These are phyloP conservation scores for Oryzias celebensis DNA, from an alignment of 2,113 vertebrate genomes.

Conservation along the genomic window DNA sequence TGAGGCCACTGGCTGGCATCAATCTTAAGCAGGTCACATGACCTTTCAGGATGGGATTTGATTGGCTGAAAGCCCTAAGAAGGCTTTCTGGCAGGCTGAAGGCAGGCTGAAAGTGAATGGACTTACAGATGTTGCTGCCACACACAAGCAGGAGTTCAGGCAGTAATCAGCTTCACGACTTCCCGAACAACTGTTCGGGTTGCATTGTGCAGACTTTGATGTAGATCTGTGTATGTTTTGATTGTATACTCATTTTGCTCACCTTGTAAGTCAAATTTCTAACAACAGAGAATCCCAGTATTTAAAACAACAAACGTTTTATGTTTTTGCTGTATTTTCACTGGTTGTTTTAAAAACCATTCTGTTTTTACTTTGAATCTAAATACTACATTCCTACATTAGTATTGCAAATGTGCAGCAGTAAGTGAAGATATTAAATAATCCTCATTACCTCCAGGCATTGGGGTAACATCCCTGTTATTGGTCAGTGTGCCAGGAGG, in stretches of 20 bases:
- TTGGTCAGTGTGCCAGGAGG: constrained; percentile 41
- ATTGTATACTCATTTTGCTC: no score
- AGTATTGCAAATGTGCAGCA: constrained; percentile 6
- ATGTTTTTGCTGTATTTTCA: no score
- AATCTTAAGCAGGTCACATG: constrained; percentile 60
- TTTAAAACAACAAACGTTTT: no score
- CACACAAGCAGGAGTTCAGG: constrained; percentile 13
- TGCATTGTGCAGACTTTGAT: background rate
- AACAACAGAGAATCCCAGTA: no score
- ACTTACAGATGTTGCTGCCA: constrained; percentile 63
- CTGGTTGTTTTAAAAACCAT: no score
- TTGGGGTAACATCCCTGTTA: constrained; percentile 33
- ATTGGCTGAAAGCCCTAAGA: constrained; percentile 41
- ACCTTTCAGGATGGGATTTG: constrained; percentile 24
- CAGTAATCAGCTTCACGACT: background rate
- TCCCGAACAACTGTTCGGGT: background rate
- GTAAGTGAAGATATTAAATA: constrained; percentile 27
- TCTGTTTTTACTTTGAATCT: no score
- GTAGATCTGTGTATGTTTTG: no score
- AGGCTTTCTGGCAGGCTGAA: no score
- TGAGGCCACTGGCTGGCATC: constrained; percentile 53
- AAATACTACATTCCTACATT: no score
- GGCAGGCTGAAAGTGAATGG: constrained; percentile 37
- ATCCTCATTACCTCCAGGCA: constrained; percentile 52
- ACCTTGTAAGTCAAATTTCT: no score